These are phyloP conservation scores for Drosophila kokeensis DNA, from an alignment of 2,888 invertebrate species.

Conservation along the genomic window DNA sequence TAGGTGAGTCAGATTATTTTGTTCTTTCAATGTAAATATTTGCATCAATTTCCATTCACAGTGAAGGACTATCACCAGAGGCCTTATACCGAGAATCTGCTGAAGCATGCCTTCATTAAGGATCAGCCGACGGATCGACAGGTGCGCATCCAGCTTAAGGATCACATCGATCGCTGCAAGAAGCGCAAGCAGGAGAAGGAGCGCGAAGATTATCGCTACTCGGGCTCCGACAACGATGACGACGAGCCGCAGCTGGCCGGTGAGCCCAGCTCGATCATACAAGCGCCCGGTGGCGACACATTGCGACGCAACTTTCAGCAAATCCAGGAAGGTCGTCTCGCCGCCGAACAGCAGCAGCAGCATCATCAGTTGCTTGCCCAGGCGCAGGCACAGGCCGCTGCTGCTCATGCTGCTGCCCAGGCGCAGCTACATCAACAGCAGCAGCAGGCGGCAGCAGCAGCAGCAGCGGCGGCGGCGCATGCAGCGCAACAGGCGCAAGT, in stretches of 20 bases:
- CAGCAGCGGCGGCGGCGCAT: constrained; percentile 85
- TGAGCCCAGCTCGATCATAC: constrained; percentile 97
- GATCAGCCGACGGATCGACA: constrained; percentile 99
- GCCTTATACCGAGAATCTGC: constrained; percentile 98
- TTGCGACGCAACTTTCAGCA: constrained; percentile 98
- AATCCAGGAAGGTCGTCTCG: constrained; percentile 93
- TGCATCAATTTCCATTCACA: constrained; percentile 41
- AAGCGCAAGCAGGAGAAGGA: constrained; percentile 96
- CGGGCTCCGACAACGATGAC: constrained; percentile 98
- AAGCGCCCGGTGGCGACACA: constrained; percentile 95
- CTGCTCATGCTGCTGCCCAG: constrained; percentile 73
- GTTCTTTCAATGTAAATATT: neutral
- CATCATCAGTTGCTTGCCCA: constrained; percentile 80
- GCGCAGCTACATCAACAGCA: constrained; percentile 87
- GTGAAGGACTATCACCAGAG: constrained; percentile 99
- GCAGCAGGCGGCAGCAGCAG: constrained; percentile 63
- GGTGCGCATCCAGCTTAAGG: constrained; percentile 98
- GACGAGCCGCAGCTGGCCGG: constrained; percentile 96
- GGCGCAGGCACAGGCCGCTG: constrained; percentile 58
- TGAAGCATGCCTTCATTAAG: constrained; percentile 98
- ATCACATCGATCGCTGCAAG: constrained; percentile 99
- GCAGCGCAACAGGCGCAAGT: constrained; percentile 72
- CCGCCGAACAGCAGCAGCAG: constrained; percentile 87
- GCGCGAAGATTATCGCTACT: constrained; percentile 93
- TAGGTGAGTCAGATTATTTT: constrained; percentile 85